Evolutionary conservation across 2,113 vertebrate genomes (phyloP), one percentile per base, ranked within the genome.

Genomic region (Rhinogobius similis): DNA sequence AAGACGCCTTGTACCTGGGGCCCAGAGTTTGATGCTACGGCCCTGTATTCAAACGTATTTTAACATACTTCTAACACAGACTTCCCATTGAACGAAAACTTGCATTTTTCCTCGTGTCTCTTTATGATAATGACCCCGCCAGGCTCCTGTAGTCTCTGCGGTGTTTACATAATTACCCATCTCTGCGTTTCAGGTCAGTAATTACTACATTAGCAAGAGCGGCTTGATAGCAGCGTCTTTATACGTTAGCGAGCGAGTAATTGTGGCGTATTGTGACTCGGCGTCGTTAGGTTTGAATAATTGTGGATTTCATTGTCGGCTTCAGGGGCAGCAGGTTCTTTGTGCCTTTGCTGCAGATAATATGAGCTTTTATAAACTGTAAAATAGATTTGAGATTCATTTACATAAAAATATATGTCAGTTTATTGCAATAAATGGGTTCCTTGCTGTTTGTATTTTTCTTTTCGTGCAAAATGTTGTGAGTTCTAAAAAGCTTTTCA

Each of bases 121-220:
- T 56, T 56, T 58, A 58, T 29, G 55, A 58, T 58, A 58, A 62
- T 62, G 59, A 62, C 59, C 36, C 27, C 18, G 21, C 21, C 36
- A 39, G 58, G 58, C 29, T 29, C 2, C 8, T 62, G 36, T 10
- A 39, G 58, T 32, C 27, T 36, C 16, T 20, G 58, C 20, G 29
- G 8, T 62, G 32, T 61, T 38, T 62, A 62, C 59, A 62, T 62
- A 62, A 62, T 62, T 62, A 36, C 10, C 59, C n/a, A 9, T 62
- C 59, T 36, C 4, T 20, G n/a, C n/a, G 2, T 62, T 38, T 62
- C 32, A 21, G 59, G 59, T 20, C 59, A 62, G 59, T 39, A 62
- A 62, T 62, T 62, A 62, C 9, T 36, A 38, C 20, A 62, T 62
- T 38, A 62, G 16, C 29, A 3, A 20, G 2, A 32, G 9, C 8